Percentiles rank a stretch among this genome's conserved stretches.
phyloP scores from a whole-genome alignment of 2,113 vertebrate genomes.

The Podarcis raffonei region DNA sequence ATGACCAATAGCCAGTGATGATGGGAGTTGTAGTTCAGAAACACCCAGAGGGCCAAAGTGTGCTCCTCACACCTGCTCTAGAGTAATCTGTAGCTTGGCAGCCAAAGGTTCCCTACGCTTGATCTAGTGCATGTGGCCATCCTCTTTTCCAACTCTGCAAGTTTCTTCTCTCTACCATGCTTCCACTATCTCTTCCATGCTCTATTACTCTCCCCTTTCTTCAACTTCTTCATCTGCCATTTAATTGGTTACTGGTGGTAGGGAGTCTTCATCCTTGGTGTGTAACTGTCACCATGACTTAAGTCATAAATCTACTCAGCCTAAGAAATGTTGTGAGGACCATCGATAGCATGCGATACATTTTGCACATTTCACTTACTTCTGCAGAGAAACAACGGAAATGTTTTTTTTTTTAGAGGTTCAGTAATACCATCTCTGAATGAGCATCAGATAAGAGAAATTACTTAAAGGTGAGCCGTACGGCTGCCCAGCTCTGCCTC shows the following conservation, averaged over 20 bases:
- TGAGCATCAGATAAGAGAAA: neutral
- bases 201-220: neutral
- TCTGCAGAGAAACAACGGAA: neutral
- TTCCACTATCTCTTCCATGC: neutral
- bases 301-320: too few relatives aligned
- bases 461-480: neutral
- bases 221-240: slow-evolving; percentile 32
- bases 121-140: neutral
- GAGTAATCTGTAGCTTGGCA: neutral
- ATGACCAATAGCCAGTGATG: too few relatives aligned
- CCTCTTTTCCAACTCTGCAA: neutral
- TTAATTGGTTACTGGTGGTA: neutral
- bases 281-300: neutral
- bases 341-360: slow-evolving; percentile 7
- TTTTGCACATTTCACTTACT: neutral
- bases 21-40: too few relatives aligned
- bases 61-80: neutral
- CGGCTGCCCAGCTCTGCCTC: neutral
- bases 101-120: too few relatives aligned
- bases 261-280: neutral
- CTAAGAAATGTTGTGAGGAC: neutral
- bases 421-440: neutral
- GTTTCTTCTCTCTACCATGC: neutral
- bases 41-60: too few relatives aligned
- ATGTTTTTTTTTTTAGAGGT: neutral